Base-by-base conservation (phyloP, 2,888 invertebrate genomes). In the Synergus gifuensis region DNA sequence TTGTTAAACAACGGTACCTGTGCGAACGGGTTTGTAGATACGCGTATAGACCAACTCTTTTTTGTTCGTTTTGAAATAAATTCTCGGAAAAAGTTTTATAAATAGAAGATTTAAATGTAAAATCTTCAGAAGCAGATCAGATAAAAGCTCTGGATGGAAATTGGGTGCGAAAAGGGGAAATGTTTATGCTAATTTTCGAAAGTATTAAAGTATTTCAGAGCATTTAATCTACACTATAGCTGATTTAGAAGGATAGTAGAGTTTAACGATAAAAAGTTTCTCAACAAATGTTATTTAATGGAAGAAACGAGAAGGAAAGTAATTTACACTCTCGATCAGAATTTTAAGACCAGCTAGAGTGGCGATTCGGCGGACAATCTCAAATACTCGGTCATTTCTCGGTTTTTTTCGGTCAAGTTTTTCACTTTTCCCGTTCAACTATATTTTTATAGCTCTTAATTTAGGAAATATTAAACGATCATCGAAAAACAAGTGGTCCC, bases 1-100 rank as follows among this genome's bases (percentile, higher is more conserved):
- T 83, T 83, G 82, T 83, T 83, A 79, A 83, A 83, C 80, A 62
- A 28, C 62, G 12, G 62, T 62, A 62, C 14, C 14, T 62, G 62
- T 62, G 62, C 28, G 14, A 62, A 14, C 28, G 28, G 14, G 62
- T 62, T 62, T 28, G 28, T 62, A 62, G 22, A 28, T 14, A 14
- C 5, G 28, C 14, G 7, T 62, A 62, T 62, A 62, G 14, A 28
- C 22, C 12, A 62, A 62, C 14, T 28, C 22, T 60, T 18, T 22
- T 22, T 22, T 2, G 54, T 4, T 62, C 62, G 14, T 28, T 22
- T 12, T 12, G 1, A 28, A 60, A 62, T 62, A 62, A 62, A 62
- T 62, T 14, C 12, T 12, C 28, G 22, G 62, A 14, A 62, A 62
- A 62, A 62, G 28, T 22, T 62, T 28, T 62, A 14, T 28, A 22